Evolutionary conservation across 2,797 vertebrate genomes (phyloP).

Genomic region (Champsocephalus gunnari): DNA sequence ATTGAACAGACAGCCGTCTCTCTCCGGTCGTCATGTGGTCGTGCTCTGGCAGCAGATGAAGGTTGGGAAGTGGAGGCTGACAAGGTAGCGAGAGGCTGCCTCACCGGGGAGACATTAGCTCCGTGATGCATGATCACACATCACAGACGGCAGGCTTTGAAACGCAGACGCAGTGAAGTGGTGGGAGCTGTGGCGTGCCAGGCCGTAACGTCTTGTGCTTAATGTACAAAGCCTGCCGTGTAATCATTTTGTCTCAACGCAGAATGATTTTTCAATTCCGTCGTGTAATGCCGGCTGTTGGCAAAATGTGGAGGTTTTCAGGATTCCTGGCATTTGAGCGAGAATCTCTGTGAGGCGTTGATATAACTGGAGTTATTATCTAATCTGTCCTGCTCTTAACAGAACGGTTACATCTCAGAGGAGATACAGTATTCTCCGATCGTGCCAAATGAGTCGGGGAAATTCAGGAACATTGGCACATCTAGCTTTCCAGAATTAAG

Average conservation of each 20-base stretch:
- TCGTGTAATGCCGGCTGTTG: constrained; percentile 7
- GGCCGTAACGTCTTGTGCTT: constrained; percentile 44
- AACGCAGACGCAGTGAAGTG: constrained; percentile 55
- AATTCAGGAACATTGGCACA: constrained; percentile 4
- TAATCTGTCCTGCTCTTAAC: constrained; percentile 9
- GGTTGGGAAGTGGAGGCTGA: constrained; percentile 67
- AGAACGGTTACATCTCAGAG: constrained; percentile 11
- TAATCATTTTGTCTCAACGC: constrained; percentile 39
- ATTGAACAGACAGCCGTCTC: constrained; percentile 49
- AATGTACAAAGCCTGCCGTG: constrained; percentile 25
- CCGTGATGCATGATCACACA: constrained; percentile 76
- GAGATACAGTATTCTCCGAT: constrained; percentile 1
- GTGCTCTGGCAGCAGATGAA: constrained; percentile 70
- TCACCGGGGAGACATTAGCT: constrained; percentile 80
- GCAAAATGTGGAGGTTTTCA: constrained; percentile 22
- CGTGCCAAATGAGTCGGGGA: constrained; percentile 14
- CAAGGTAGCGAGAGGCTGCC: constrained; percentile 75
- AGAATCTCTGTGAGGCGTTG: constrained; percentile 11
- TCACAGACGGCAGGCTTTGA: constrained; percentile 67
- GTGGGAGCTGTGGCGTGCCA: constrained; percentile 60
- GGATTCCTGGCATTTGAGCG: constrained; percentile 32
- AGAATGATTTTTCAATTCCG: constrained; percentile 27
- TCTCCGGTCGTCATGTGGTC: constrained; percentile 56
- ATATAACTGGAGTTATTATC: constrained; percentile 10
- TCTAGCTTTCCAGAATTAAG: neutral